A percentile compares a stretch with the other conserved stretches of the same genome.
phyloP scores from a whole-genome alignment of 2,797 vertebrate genomes.

The Valencia hispanica region DNA sequence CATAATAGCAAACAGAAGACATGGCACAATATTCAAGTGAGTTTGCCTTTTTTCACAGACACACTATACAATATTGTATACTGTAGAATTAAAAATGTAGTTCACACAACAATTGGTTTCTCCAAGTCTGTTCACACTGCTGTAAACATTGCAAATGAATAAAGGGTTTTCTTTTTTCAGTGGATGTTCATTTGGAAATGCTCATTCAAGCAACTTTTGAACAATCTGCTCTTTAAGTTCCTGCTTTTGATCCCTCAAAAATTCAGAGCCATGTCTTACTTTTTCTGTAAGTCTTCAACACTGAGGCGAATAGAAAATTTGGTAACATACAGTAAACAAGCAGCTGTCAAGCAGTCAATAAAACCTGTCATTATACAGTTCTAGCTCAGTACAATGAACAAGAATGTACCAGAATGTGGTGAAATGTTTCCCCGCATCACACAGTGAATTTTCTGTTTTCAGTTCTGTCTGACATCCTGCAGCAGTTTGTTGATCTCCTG shows the following conservation, averaged over 20 bases:
- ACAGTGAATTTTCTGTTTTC: conserved; percentile 45
- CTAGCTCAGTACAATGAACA: conserved; percentile 59
- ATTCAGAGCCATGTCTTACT: conserved; percentile 46
- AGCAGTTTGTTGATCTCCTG: conserved; percentile 98
- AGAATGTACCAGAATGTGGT: conserved; percentile 44
- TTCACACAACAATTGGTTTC: conserved; percentile 76
- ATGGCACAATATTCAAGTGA: conserved; percentile 92
- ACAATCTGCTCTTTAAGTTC: conserved; percentile 41
- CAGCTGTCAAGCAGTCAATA: conserved; percentile 46
- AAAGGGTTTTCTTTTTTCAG: conserved; percentile 38
- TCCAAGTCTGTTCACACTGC: conserved; percentile 58
- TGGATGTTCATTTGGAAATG: conserved; percentile 57
- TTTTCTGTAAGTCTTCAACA: conserved; percentile 32
- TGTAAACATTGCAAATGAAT: conserved; percentile 74
- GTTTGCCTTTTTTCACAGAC: conserved; percentile 89
- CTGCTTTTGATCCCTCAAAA: conserved; percentile 48
- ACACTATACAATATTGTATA: conserved; percentile 83
- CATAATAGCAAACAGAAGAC: conserved; percentile 87
- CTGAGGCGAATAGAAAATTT: conserved; percentile 46
- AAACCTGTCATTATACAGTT: conserved; percentile 42
- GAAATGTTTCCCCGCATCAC: conserved; percentile 23
- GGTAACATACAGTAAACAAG: conserved; percentile 60
- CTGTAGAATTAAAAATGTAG: conserved; percentile 88
- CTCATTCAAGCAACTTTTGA: conserved; percentile 54
- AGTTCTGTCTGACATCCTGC: conserved; percentile 94